phyloP scores from a whole-genome alignment of 2,888 invertebrate genomes.

The Cepaea hortensis region DNA sequence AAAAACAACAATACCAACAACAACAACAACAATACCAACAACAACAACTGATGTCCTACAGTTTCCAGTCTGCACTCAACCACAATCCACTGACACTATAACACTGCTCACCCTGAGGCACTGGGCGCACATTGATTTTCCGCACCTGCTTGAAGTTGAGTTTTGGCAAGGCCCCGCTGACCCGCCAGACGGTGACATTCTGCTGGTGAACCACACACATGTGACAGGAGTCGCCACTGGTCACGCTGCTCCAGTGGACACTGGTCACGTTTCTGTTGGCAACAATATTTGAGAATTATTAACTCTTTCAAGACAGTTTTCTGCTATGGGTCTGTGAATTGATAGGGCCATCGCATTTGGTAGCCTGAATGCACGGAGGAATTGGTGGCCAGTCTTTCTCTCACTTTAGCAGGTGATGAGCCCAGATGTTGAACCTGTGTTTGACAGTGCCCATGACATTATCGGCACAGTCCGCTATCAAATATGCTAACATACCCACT shows the following conservation, averaged over 20 bases:
- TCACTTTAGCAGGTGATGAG: no score
- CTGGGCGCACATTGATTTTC: conserved; percentile 71
- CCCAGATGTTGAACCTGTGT: no score
- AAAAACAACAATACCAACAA: no score
- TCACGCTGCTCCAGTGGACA: conserved; percentile 55
- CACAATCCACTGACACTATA: no score
- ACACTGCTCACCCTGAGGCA: conserved; percentile 68
- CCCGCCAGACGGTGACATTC: conserved; percentile 72
- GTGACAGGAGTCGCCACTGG: conserved; percentile 64
- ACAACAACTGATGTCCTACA: no score
- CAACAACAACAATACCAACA: no score
- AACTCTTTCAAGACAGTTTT: background rate
- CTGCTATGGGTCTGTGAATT: background rate
- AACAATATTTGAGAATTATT: background rate
- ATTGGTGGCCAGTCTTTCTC: no score
- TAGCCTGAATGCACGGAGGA: background rate
- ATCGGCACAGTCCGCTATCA: no score
- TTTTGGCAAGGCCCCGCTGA: conserved; percentile 66
- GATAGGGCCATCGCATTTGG: background rate
- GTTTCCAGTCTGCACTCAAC: no score
- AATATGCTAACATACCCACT: no score
- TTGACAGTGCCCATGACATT: no score
- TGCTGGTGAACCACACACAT: conserved; percentile 71
- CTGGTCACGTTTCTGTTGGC: conserved; percentile 34
- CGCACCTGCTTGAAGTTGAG: conserved; percentile 72